Base-by-base conservation (phyloP, 2,113 vertebrate genomes). In the Psittacula cyanocephala region DNA sequence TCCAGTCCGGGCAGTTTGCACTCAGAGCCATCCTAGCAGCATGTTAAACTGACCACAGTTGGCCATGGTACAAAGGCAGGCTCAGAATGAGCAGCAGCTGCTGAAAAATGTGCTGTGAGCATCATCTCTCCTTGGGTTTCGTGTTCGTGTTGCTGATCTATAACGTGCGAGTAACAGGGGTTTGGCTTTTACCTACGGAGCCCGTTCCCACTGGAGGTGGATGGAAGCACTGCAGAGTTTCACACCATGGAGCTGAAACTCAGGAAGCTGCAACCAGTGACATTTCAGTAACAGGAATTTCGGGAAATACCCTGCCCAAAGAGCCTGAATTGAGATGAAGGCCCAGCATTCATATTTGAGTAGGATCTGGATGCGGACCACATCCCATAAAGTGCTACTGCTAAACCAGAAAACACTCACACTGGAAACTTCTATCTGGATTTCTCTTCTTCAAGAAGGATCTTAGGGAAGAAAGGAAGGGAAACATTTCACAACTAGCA, bases 61-160 rank as follows among this genome's bases (percentile, higher is more conserved):
- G 81, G 75, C 64, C 8, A 22, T 0, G 57, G 20, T 13, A 76
- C 81, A 95, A 82, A 82, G 41, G 52, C 59, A 57, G 68, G 78
- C 82, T 68, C 57, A 24, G 44, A 81, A 69, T 0, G 39, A 93
- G 86, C 65, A 76, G 93, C 93, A 41, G 91, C 89, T 84, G 86
- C 83, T 91, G 85, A 81, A 77, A 92, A 81, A 85, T 20, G 91
- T 47, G 83, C 77, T 84, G 89, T 39, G 78, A 89, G 90, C 84
- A 94, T 68, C 84, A 52, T 11, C 74, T 72, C 78, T 59, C 59
- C 81, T 28, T 6, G 6, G 3, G 9, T 39, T 50, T 59, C 37
- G 9, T 23, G 37, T 13, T 33, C 74, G 39, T 28, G 60, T 33
- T 53, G 63, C 91, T 47, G 43, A 67, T 60, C 81, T 35, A 24